Percentiles rank a stretch among this genome's conserved stretches.
These are phyloP conservation scores for Rhagologus leucostigma DNA, from an alignment of 2,113 vertebrate species.

Conservation along the genomic window DNA sequence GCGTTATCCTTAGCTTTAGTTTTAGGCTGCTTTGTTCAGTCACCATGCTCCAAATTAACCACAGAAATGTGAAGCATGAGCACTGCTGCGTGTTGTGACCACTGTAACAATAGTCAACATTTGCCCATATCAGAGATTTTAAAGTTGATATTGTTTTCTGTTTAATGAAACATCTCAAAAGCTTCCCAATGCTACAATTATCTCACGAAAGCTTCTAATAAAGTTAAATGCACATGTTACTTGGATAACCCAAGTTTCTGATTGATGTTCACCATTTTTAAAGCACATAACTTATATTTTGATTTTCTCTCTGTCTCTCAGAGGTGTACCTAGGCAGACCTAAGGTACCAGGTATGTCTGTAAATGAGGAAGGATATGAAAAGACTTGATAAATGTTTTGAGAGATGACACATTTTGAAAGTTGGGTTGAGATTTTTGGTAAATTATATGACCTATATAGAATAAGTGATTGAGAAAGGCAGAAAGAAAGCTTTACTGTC, in stretches of 20 bases:
- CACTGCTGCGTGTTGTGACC: background rate
- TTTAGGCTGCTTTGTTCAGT: background rate
- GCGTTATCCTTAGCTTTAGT: background rate
- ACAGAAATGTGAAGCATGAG: slow-evolving; percentile 10
- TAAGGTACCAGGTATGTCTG: background rate
- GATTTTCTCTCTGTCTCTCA: background rate
- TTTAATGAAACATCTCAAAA: background rate
- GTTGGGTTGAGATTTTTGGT: background rate
- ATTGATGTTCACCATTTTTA: background rate
- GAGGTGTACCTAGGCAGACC: background rate
- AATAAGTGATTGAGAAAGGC: background rate
- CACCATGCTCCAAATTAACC: background rate
- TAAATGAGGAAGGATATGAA: background rate
- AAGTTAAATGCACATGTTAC: background rate
- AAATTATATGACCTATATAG: background rate
- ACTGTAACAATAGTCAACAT: background rate
- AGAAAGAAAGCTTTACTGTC: background rate
- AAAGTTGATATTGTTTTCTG: background rate
- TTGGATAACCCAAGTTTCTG: background rate
- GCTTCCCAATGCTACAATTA: background rate
- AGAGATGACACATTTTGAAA: background rate
- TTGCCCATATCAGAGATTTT: background rate
- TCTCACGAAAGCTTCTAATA: background rate
- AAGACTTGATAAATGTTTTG: background rate
- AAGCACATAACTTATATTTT: background rate